Percentiles rank a stretch among this genome's conserved stretches.
Evolutionary conservation across 2,888 invertebrate genomes (phyloP).

Genomic region (Apamea crenata): DNA sequence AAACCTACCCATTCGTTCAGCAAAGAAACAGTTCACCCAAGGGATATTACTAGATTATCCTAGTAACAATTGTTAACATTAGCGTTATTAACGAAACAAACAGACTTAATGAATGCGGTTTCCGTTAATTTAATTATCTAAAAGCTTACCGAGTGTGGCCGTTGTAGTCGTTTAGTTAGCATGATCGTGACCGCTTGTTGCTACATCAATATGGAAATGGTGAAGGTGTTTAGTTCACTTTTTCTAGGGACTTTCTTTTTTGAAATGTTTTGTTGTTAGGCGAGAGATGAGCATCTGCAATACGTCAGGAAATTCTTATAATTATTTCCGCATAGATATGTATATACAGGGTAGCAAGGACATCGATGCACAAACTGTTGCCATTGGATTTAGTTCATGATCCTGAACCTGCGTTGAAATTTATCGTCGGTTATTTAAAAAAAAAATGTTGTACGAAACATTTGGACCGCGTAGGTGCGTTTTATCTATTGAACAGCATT

Average conservation of each 20-base stretch:
- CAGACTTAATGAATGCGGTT: conserved; percentile 56
- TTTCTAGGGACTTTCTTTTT: not conserved
- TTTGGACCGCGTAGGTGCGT: no score
- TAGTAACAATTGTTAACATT: conserved; percentile 41
- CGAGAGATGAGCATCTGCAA: not conserved
- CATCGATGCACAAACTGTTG: no score
- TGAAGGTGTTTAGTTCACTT: not conserved
- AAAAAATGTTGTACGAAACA: no score
- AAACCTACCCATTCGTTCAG: not conserved
- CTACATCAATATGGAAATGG: conserved; percentile 12
- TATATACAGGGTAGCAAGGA: no score
- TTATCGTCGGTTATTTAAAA: no score
- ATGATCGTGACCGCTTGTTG: conserved; percentile 33
- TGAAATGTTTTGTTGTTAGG: not conserved
- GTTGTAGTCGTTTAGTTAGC: conserved; percentile 36
- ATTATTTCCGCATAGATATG: not conserved
- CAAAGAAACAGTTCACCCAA: conserved; percentile 16
- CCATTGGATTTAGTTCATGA: no score
- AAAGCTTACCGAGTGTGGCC: conserved; percentile 46
- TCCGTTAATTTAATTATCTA: conserved; percentile 59
- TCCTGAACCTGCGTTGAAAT: no score
- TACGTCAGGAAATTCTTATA: no score
- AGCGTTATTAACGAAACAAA: conserved; percentile 53
- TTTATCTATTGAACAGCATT: no score
- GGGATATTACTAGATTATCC: conserved; percentile 15